Conservation (phyloP, 2,113 vertebrate species). For the Cebus imitator region DNA sequence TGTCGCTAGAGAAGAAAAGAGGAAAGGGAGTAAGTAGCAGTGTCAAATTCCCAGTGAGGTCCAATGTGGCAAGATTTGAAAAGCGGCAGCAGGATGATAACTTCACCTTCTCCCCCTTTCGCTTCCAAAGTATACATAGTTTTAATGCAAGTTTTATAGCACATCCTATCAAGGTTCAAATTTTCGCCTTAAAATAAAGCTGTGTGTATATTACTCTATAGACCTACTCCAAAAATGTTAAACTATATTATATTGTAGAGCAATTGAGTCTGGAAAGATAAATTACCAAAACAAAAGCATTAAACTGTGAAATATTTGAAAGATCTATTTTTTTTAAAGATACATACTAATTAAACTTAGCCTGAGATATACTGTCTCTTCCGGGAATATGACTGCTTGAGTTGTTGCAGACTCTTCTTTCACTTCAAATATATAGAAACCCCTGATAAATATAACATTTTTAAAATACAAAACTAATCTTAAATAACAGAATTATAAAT, state of each 20-base stretch:
- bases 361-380: neutral
- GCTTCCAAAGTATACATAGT: neutral
- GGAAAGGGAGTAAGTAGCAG: neutral
- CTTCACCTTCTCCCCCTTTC: neutral
- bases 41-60: neutral
- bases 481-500: neutral
- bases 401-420: neutral
- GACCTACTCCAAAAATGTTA: neutral
- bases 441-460: neutral
- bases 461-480: constrained; percentile 6
- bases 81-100: neutral
- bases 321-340: neutral
- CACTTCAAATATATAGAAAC: neutral
- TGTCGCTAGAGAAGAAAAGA: neutral
- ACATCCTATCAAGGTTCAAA: neutral
- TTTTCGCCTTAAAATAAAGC: neutral
- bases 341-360: neutral
- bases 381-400: neutral
- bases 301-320: constrained; percentile 21
- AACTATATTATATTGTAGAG: neutral
- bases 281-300: neutral
- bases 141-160: neutral
- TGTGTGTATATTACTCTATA: neutral
- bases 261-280: neutral
- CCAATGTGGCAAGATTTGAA: neutral